Base-by-base conservation (phyloP, 2,888 invertebrate species). In the Platycheirus rosarum region DNA sequence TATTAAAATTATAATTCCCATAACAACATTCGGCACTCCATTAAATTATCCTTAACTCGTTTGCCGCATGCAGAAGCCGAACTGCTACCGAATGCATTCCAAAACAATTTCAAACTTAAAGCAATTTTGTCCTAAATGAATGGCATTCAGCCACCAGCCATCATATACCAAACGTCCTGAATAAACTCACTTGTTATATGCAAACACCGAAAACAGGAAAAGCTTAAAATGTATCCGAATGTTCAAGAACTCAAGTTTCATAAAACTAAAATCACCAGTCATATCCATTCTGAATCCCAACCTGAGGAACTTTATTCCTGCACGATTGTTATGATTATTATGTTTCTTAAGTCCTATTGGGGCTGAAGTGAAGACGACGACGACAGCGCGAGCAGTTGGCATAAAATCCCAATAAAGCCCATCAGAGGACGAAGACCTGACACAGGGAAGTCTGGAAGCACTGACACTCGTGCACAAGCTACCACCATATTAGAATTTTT, bases 11-110 rank as follows among this genome's bases (percentile, higher is more conserved):
- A 66, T 55, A 76, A 76, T 80, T 76, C 37, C 26, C 48, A 32
- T 40, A 62, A 53, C 35, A 42, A 35, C 51, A 75, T 68, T 74
- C 46, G 40, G 42, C 53, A 68, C 62, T 68, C 60, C 53, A 73
- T 78, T 80, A 76, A 80, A 76, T 80, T 76, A 66, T 80, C 69
- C 76, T 76, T 80, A 80, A 80, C 76, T 70, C 76, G 66, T 76
- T 80, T 76, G 80, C 76, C 76, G 80, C 80, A 80, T 80, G 70
- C 76, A 76, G 60, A 63, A 48, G 70, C 76, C 71, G 60, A 63
- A 48, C 53, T 66, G 20, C 57, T 66, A 49, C 53, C 53, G 14
- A 65, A 70, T 51, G 53, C 60, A 76, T 48, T 69, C 37, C 42
- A 44, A 71, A 71, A 65, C 55, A 65, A 44, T 66, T 76, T 71